A percentile compares a stretch with the other conserved stretches of the same genome.
These are phyloP conservation scores for Nymphalis polychloros DNA, from an alignment of 2,888 invertebrate genomes.

Conservation along the genomic window DNA sequence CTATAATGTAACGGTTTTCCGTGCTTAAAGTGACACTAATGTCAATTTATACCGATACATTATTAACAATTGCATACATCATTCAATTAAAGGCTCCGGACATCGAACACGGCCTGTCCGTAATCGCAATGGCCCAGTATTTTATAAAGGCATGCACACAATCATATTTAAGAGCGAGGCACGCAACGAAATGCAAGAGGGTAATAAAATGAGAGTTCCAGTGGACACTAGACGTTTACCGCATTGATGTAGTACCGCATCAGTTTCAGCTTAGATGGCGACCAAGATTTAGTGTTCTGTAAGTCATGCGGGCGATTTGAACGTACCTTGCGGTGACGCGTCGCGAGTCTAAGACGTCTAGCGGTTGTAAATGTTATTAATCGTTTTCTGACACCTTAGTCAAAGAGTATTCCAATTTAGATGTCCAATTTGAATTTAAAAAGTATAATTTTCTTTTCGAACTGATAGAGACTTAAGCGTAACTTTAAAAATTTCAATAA, in stretches of 20 bases:
- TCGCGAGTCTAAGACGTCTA: slow-evolving; percentile 25
- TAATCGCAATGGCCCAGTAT: slow-evolving; percentile 45
- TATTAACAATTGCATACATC: slow-evolving; percentile 39
- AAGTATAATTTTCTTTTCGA: too few relatives aligned
- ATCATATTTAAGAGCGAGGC: slow-evolving; percentile 48
- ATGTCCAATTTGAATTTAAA: neutral
- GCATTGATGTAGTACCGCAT: slow-evolving; percentile 65
- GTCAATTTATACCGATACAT: slow-evolving; percentile 34
- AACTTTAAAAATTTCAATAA: too few relatives aligned
- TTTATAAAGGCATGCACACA: slow-evolving; percentile 45
- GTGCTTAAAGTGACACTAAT: slow-evolving; percentile 29
- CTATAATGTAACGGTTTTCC: slow-evolving; percentile 17
- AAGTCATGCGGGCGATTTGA: slow-evolving; percentile 52
- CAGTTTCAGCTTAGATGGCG: slow-evolving; percentile 64
- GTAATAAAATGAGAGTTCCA: slow-evolving; percentile 48
- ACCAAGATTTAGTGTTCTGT: slow-evolving; percentile 63
- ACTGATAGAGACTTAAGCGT: too few relatives aligned
- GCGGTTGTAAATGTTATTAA: slow-evolving; percentile 19
- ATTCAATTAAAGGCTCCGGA: slow-evolving; percentile 47
- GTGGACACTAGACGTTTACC: slow-evolving; percentile 63
- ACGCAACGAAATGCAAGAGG: slow-evolving; percentile 49
- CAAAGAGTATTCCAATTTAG: neutral
- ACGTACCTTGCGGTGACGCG: slow-evolving; percentile 39
- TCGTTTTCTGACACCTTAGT: neutral
- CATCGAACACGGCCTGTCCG: slow-evolving; percentile 38